Evolutionary conservation across 2,113 vertebrate species (phyloP).

Genomic region (Melanerpes aurifrons): DNA sequence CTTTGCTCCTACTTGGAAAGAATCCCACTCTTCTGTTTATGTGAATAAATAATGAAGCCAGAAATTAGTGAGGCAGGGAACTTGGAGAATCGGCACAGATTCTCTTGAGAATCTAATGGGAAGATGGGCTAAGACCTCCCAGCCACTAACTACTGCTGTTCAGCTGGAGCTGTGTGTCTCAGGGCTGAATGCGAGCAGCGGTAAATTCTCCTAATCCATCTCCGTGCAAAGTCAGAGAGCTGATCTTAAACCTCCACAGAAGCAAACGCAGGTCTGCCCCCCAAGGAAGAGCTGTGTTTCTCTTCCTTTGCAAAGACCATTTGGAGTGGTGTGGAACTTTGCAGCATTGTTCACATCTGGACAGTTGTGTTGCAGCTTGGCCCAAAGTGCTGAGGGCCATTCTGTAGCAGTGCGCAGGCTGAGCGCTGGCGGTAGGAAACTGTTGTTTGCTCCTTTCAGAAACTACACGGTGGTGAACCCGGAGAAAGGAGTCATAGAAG

Average conservation of each 20-base stretch:
- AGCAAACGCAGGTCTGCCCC: neutral
- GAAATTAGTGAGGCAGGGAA: neutral
- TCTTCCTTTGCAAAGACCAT: neutral
- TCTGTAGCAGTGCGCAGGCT: neutral
- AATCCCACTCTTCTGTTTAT: neutral
- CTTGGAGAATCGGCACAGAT: neutral
- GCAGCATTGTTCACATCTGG: neutral
- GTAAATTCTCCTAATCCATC: neutral
- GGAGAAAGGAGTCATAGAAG: conserved; percentile 90
- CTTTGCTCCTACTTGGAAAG: neutral
- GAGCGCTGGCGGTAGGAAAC: neutral
- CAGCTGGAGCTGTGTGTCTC: conserved; percentile 26
- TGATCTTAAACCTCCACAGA: neutral
- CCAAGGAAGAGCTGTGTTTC: neutral
- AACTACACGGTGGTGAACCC: conserved; percentile 95
- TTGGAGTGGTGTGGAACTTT: neutral
- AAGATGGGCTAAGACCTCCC: conserved; percentile 33
- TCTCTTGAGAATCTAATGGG: conserved; percentile 33
- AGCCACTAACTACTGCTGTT: conserved; percentile 28
- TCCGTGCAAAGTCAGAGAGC: neutral
- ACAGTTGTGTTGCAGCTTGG: neutral
- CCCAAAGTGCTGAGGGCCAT: accelerated
- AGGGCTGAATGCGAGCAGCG: neutral
- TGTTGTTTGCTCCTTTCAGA: conserved; percentile 64
- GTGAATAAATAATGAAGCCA: neutral